Base-by-base conservation (phyloP, 2,113 vertebrate species). In the Procapra przewalskii region DNA sequence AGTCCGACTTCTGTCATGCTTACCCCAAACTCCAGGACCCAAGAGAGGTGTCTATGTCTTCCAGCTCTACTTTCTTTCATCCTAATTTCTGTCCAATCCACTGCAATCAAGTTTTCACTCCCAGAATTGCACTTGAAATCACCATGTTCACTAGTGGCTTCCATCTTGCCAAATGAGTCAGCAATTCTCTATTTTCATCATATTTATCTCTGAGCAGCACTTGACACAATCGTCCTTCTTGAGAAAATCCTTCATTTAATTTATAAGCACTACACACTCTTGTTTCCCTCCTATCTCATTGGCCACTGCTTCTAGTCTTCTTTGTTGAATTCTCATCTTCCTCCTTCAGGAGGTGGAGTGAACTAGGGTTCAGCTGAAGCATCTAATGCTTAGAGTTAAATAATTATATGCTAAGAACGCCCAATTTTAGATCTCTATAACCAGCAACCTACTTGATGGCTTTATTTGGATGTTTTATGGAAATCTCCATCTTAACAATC, bases 391-490 rank as follows among this genome's bases (percentile, higher is more conserved):
- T 67, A 43, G 60, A 82, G 90, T 94, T 59, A 87, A 91, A 92
- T 77, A 82, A 57, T 16, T 19, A 81, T 6, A 77, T 11, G 29
- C n/a, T 71, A 23, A 80, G 19, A 54, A 36, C 3, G 77, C 19
- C 54, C 33, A 25, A 17, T 88, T 81, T 95, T 88, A 71, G 80
- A 91, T 55, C 64, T 93, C 62, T 91, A 84, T 67, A n/a, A 33
- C 62, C 45, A 91, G 29, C 52, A 82, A 43, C 45, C 82, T 55
- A 80, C 23, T 43, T 88, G 62, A 48, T 10, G 31, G 55, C 57
- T 93, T 95, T 85, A 95, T 80, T 91, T 93, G 36, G 90, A 62
- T 31, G 90, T 84, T 91, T 93, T 43, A 48, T 50, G 64, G 23
- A 50, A 57, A 75, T 91, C 27, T 85, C 55, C 55, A 23, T 88